Percentiles rank a stretch among this genome's conserved stretches.
phyloP scores from a whole-genome alignment of 1,140 invertebrate genomes.

The Microplitis mediator region DNA sequence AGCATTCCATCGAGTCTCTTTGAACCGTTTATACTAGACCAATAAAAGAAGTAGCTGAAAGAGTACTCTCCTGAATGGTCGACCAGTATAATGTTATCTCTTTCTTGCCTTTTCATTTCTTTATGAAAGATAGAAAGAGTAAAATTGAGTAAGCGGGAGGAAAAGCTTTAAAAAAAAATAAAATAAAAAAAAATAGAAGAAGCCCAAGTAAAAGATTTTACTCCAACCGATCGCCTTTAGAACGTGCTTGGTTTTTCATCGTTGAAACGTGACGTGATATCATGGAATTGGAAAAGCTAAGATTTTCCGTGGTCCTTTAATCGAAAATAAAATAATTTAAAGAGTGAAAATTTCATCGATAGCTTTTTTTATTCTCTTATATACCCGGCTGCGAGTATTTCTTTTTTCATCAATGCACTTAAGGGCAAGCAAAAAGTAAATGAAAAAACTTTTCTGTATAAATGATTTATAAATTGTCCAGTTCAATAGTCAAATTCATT shows the following conservation, averaged over 20 bases:
- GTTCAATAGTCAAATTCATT: no score
- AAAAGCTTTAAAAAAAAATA: neutral
- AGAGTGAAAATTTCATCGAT: constrained; percentile 13
- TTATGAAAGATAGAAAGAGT: neutral
- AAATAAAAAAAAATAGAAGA: no score
- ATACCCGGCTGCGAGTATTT: no score
- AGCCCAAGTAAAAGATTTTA: neutral
- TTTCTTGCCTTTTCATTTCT: neutral
- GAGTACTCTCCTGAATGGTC: constrained; percentile 9
- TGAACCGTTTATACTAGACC: constrained; percentile 27
- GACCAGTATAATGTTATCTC: constrained; percentile 9
- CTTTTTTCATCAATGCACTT: no score
- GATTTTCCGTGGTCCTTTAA: constrained; percentile 14
- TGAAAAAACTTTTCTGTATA: no score
- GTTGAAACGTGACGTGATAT: constrained; percentile 32
- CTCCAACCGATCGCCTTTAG: neutral
- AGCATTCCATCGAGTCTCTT: constrained; percentile 26
- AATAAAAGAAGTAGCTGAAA: constrained; percentile 29
- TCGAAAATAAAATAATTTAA: constrained; percentile 8
- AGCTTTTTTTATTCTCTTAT: neutral
- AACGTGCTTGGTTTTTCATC: constrained; percentile 38
- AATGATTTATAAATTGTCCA: no score
- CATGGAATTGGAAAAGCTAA: constrained; percentile 16
- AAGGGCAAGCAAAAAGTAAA: no score
- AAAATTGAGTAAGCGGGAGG: neutral